Evolutionary conservation across 2,888 invertebrate species (phyloP).

Genomic region (Tipula lateralis): DNA sequence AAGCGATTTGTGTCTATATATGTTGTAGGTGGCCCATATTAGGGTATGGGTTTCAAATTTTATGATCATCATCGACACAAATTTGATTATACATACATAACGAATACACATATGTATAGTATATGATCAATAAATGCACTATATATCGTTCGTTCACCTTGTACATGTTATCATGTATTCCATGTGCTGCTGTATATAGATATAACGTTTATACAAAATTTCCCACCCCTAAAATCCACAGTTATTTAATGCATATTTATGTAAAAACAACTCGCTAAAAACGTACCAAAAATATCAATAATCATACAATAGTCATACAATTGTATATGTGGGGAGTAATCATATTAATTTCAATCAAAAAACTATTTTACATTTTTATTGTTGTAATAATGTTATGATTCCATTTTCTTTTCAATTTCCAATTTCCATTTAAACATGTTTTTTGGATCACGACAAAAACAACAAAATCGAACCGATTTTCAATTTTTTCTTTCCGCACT

Average conservation of each 20-base stretch:
- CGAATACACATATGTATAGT: background rate
- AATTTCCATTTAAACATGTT: background rate
- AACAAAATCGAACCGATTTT: background rate
- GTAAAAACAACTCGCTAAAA: background rate
- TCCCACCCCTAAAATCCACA: background rate
- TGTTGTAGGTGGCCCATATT: too few species aligned
- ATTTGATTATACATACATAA: background rate
- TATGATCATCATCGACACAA: background rate
- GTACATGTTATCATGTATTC: background rate
- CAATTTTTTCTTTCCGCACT: background rate
- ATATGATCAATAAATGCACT: background rate
- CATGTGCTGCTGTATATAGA: background rate
- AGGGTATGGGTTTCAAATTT: background rate
- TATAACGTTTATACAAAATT: background rate
- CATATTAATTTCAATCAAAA: background rate
- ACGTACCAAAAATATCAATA: background rate
- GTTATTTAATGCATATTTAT: background rate
- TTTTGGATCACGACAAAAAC: background rate
- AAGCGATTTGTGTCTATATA: background rate
- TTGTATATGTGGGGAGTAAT: too few species aligned
- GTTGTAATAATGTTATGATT: background rate
- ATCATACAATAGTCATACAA: background rate
- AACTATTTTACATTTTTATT: slow-evolving; percentile 9
- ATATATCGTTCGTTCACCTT: background rate
- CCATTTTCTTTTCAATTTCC: background rate